Conservation (phyloP, 2,888 invertebrate genomes). For the Flexamia atlantica region DNA sequence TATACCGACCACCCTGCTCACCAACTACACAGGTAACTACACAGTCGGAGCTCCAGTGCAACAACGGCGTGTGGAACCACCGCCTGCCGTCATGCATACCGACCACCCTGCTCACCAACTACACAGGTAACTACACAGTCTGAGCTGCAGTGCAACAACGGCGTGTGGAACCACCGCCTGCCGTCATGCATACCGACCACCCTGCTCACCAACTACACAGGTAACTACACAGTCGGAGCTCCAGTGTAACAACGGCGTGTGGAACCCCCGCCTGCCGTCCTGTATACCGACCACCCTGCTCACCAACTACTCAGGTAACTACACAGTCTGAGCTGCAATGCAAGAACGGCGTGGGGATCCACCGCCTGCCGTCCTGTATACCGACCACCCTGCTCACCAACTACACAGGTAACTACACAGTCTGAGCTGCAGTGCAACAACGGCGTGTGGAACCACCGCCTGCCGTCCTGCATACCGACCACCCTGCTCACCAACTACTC, state of each 20-base stretch:
- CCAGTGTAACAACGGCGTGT: conserved; percentile 89
- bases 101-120: conserved; percentile 91
- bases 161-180: conserved; percentile 86
- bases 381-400: too few relatives aligned
- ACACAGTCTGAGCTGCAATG: too few relatives aligned
- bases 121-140: conserved; percentile 93
- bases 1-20: conserved; percentile 90
- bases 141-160: conserved; percentile 88
- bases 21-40: conserved; percentile 93
- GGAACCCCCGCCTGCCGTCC: conserved; percentile 87
- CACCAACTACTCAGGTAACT: conserved; percentile 89
- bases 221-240: conserved; percentile 84
- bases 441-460: conserved; percentile 86
- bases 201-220: conserved; percentile 90
- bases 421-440: conserved; percentile 88
- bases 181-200: conserved; percentile 94
- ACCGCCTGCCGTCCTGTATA: too few relatives aligned
- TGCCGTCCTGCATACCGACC: conserved; percentile 92
- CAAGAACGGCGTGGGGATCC: neutral
- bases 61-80: conserved; percentile 89
- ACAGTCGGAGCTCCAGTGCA: conserved; percentile 84
- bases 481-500: conserved; percentile 92
- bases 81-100: conserved; percentile 90
- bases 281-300: conserved; percentile 92
- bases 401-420: conserved; percentile 81